A percentile compares a stretch with the other conserved stretches of the same genome.
These are phyloP conservation scores for Drosophila tanythrix DNA, from an alignment of 2,888 invertebrate genomes.

Conservation along the genomic window DNA sequence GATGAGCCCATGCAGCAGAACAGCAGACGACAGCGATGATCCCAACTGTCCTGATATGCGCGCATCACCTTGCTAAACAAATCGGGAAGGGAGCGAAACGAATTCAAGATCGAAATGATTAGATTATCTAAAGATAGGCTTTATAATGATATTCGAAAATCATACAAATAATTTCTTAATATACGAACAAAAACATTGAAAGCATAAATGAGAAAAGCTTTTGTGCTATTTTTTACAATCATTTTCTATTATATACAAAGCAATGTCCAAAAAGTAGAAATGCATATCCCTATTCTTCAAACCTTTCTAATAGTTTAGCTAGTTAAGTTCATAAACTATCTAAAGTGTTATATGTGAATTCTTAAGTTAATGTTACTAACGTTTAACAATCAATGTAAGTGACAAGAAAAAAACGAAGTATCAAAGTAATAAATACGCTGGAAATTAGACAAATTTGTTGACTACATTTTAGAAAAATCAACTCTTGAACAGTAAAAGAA, in stretches of 20 bases:
- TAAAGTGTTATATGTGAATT: neutral
- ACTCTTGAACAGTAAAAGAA: neutral
- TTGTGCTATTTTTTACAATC: no score
- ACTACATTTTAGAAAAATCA: neutral
- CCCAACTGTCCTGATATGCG: constrained; percentile 95
- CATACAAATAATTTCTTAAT: neutral
- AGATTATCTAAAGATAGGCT: neutral
- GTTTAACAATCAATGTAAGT: neutral
- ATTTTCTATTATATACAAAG: neutral
- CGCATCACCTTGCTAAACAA: constrained; percentile 90
- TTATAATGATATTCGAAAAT: neutral
- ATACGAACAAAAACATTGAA: neutral
- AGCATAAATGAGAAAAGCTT: no score
- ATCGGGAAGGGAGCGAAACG: neutral
- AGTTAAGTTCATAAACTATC: neutral
- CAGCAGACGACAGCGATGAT: constrained; percentile 91
- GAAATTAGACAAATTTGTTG: neutral
- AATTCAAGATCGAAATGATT: neutral
- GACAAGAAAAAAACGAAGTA: neutral
- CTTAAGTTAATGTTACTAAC: neutral
- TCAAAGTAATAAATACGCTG: neutral
- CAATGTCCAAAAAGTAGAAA: neutral
- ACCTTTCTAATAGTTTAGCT: neutral
- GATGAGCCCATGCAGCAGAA: constrained; percentile 93
- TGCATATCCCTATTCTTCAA: neutral